Conservation (phyloP, 2,113 vertebrate genomes). For the Cyphomyrus discorhynchus region DNA sequence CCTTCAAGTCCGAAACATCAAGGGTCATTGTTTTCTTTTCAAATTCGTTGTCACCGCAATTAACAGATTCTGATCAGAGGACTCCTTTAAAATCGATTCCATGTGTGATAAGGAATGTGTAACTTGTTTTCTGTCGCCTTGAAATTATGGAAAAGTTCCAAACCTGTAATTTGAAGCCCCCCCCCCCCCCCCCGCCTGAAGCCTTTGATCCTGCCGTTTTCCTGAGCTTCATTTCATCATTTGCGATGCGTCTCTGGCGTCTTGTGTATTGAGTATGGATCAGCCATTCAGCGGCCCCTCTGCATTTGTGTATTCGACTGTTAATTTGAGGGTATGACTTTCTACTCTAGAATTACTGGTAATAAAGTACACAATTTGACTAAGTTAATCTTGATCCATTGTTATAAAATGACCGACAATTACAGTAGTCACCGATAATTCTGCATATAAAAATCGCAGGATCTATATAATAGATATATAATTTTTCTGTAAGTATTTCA, state of each 20-base stretch:
- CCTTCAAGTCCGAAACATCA: conserved; percentile 39
- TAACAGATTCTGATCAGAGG: conserved; percentile 67
- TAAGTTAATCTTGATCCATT: not conserved
- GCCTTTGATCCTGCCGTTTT: conserved; percentile 72
- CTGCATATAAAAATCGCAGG: not conserved
- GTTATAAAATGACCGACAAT: not conserved
- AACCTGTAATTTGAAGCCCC: conserved; percentile 72
- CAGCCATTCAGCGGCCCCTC: conserved; percentile 46
- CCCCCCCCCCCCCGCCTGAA: conserved; percentile 47
- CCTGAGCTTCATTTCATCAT: conserved; percentile 52
- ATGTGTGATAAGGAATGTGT: conserved; percentile 70
- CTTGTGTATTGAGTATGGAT: conserved; percentile 51
- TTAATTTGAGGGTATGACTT: conserved; percentile 53
- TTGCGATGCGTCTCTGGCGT: conserved; percentile 47
- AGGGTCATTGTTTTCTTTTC: conserved; percentile 67
- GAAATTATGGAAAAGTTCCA: conserved; percentile 70
- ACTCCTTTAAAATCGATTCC: conserved; percentile 66
- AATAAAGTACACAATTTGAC: conserved; percentile 47
- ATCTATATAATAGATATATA: not conserved
- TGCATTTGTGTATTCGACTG: conserved; percentile 49
- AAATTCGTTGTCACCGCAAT: conserved; percentile 66
- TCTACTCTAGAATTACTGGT: conserved; percentile 55
- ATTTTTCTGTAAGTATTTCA: not conserved
- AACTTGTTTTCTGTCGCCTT: conserved; percentile 62
- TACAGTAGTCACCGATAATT: not conserved